Percentiles rank a stretch among this genome's conserved stretches.
phyloP scores from a whole-genome alignment of 2,888 invertebrate species.

The Boloria selene region DNA sequence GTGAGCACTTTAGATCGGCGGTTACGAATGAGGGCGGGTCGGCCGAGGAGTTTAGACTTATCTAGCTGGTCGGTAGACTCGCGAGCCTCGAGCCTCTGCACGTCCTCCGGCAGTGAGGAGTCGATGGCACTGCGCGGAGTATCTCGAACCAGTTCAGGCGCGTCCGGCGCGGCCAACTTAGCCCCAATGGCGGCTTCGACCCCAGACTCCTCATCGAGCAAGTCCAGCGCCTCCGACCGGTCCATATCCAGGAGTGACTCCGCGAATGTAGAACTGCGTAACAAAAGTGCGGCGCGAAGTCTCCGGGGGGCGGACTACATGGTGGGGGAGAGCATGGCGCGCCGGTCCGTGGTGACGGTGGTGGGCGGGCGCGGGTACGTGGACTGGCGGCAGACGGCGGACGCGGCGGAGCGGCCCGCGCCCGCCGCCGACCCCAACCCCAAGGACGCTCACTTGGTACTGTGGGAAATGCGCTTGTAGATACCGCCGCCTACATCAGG shows the following conservation, averaged over 20 bases:
- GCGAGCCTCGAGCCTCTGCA: slow-evolving; percentile 89
- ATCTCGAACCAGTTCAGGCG: slow-evolving; percentile 89
- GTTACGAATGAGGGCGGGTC: slow-evolving; percentile 90
- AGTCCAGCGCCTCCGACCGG: slow-evolving; percentile 69
- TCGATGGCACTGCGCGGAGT: slow-evolving; percentile 89
- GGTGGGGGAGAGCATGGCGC: slow-evolving; percentile 73
- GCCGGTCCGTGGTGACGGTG: slow-evolving; percentile 90
- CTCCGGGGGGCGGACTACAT: slow-evolving; percentile 71
- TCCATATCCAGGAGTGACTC: slow-evolving; percentile 67
- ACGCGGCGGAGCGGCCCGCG: slow-evolving; percentile 81
- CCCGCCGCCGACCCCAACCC: slow-evolving; percentile 87
- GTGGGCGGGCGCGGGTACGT: slow-evolving; percentile 95
- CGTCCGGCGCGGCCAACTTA: slow-evolving; percentile 84
- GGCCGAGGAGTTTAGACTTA: slow-evolving; percentile 90
- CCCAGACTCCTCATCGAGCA: slow-evolving; percentile 69
- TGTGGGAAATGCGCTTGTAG: slow-evolving; percentile 88
- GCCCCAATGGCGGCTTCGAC: slow-evolving; percentile 80
- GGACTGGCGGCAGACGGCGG: slow-evolving; percentile 90
- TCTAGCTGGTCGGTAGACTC: slow-evolving; percentile 95
- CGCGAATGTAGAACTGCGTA: slow-evolving; percentile 42
- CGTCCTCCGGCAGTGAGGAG: slow-evolving; percentile 93
- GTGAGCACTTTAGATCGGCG: slow-evolving; percentile 91
- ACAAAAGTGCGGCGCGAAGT: slow-evolving; percentile 65
- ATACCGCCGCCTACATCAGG: background rate
- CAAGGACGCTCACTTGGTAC: slow-evolving; percentile 93